phyloP scores from a whole-genome alignment of 2,797 vertebrate genomes.

The Pseudochaenichthys georgianus region DNA sequence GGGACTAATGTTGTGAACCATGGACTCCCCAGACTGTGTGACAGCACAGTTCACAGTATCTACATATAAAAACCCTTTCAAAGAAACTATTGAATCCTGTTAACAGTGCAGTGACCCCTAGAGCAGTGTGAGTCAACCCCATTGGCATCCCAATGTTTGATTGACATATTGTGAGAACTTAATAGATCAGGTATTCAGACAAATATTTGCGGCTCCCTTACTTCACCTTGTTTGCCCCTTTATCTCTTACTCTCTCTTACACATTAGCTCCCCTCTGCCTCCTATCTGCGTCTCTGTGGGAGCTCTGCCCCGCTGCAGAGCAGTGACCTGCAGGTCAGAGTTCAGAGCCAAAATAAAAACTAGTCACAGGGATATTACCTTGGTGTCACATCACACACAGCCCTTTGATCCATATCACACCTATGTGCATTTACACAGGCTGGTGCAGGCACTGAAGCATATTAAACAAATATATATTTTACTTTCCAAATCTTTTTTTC shows the following conservation, averaged over 20 bases:
- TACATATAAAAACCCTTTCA: background rate
- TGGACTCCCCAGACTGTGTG: background rate
- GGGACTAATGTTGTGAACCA: background rate
- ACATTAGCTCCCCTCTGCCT: slow-evolving; percentile 56
- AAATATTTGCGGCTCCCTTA: background rate
- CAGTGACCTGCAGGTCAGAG: slow-evolving; percentile 66
- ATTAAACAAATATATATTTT: background rate
- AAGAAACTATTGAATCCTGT: background rate
- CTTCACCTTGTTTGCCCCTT: background rate
- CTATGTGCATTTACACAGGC: background rate
- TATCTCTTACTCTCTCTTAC: slow-evolving; percentile 36
- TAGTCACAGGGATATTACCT: slow-evolving; percentile 27
- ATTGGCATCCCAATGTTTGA: background rate
- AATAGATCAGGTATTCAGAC: background rate
- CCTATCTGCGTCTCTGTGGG: slow-evolving; percentile 17
- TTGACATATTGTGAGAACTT: background rate
- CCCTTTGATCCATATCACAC: slow-evolving; percentile 31
- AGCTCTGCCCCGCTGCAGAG: slow-evolving; percentile 21
- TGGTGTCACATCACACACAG: slow-evolving; percentile 51
- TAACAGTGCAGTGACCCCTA: background rate
- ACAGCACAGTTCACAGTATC: background rate
- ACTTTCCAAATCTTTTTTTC: background rate
- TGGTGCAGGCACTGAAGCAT: background rate
- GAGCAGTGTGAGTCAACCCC: background rate
- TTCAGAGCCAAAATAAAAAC: slow-evolving; percentile 64